phyloP scores from a whole-genome alignment of 30 jellyfish, hydroid and myxozoan species.

The Hydra vulgaris region DNA sequence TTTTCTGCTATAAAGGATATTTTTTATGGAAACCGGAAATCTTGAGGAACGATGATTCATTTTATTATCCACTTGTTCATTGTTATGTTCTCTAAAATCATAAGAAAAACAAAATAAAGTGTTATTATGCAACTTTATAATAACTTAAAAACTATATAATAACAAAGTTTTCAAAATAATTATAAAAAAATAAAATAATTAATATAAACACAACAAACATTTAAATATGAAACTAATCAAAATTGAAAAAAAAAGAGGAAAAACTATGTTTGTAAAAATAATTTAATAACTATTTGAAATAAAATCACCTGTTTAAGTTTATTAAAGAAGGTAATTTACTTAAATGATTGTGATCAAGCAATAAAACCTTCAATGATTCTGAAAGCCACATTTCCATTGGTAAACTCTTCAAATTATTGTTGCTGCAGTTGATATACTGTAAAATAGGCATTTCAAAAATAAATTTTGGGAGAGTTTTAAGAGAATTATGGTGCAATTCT shows the following conservation, averaged over 20 bases:
- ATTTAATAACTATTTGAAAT: too few species aligned
- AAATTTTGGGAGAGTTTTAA: conserved; percentile 42
- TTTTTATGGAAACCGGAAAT: background rate
- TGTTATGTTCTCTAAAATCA: background rate
- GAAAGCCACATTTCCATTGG: conserved; percentile 84
- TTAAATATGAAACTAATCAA: too few species aligned
- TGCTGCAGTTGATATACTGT: conserved; percentile 15
- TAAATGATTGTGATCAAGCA: conserved; percentile 39
- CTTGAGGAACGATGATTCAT: background rate
- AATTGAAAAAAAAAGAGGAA: too few species aligned
- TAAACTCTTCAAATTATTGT: conserved; percentile 36
- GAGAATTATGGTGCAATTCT: conserved; percentile 41
- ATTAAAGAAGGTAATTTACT: conserved; percentile 34
- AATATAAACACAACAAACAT: too few species aligned
- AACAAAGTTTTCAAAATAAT: too few species aligned
- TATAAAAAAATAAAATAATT: too few species aligned
- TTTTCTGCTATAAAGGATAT: background rate
- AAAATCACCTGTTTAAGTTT: background rate
- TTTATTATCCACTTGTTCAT: background rate
- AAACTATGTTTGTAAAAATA: too few species aligned
- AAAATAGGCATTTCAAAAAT: conserved; percentile 48
- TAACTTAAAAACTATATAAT: too few species aligned
- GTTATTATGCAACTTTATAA: background rate
- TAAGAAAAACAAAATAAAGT: too few species aligned
- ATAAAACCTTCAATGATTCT: conserved; percentile 43